A percentile compares a stretch with the other conserved stretches of the same genome.
phyloP scores from a whole-genome alignment of 2,888 invertebrate species.

The Exocentrus adspersus region DNA sequence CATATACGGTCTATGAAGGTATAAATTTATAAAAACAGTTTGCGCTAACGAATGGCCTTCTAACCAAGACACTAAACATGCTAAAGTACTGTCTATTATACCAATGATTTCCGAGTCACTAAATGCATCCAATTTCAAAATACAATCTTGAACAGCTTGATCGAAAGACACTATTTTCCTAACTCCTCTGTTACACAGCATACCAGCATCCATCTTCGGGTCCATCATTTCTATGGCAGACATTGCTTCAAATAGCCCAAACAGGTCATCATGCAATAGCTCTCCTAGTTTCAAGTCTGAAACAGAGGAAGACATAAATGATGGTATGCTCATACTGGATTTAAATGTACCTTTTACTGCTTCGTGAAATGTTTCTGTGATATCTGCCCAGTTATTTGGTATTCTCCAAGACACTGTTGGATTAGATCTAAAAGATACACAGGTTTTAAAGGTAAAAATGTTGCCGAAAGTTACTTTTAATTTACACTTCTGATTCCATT shows the following conservation, averaged over 20 bases:
- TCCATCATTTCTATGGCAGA: slow-evolving; percentile 99
- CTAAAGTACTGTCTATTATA: slow-evolving; percentile 92
- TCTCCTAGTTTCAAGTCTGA: slow-evolving; percentile 87
- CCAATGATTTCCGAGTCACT: slow-evolving; percentile 86
- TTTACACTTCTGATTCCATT: slow-evolving; percentile 7
- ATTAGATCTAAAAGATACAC: slow-evolving; percentile 38
- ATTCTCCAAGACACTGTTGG: slow-evolving; percentile 32
- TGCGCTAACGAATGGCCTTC: slow-evolving; percentile 97
- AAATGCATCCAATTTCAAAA: slow-evolving; percentile 80
- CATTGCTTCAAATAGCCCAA: slow-evolving; percentile 98
- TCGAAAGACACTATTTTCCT: slow-evolving; percentile 87
- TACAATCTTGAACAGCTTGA: slow-evolving; percentile 83
- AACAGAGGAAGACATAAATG: too few species aligned
- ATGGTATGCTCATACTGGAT: too few species aligned
- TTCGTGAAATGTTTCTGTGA: slow-evolving; percentile 51
- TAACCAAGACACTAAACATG: slow-evolving; percentile 96
- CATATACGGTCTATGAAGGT: slow-evolving; percentile 88
- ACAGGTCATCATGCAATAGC: slow-evolving; percentile 88
- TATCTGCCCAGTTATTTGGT: slow-evolving; percentile 48
- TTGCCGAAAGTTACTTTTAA: neutral
- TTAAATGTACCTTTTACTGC: slow-evolving; percentile 51
- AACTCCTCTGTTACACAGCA: slow-evolving; percentile 90
- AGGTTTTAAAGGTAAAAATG: too few species aligned
- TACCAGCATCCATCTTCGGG: slow-evolving; percentile 99
- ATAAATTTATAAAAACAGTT: slow-evolving; percentile 96